Conservation (phyloP, 2,888 invertebrate species). For the Drosophila eohydei region DNA sequence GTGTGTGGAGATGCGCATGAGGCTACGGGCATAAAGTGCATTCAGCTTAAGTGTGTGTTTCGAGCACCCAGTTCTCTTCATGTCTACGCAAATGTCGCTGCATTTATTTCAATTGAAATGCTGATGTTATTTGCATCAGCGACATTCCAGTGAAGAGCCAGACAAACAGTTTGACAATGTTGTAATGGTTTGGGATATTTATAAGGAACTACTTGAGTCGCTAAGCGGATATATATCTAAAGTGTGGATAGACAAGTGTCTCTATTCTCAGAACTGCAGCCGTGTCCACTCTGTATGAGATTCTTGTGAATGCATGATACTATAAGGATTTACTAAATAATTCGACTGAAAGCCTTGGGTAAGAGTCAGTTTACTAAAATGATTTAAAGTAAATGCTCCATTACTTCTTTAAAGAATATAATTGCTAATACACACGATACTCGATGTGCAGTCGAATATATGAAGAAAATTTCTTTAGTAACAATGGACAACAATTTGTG, state of each 20-base stretch:
- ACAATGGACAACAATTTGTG: no score
- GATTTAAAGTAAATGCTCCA: no score
- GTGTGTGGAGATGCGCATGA: not conserved
- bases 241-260: not conserved
- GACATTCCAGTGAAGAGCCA: constrained; percentile 10
- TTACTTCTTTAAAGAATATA: no score
- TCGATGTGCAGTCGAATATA: no score
- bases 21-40: constrained; percentile 41
- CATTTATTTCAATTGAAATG: constrained; percentile 66
- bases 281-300: not conserved
- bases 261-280: not conserved
- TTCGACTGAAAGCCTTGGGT: no score
- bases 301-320: no score
- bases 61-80: constrained; percentile 51
- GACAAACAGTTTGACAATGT: constrained; percentile 13
- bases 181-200: constrained; percentile 14
- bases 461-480: no score
- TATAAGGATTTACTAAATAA: no score
- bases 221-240: constrained; percentile 1
- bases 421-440: no score
- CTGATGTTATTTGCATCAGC: constrained; percentile 37
- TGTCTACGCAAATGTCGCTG: constrained; percentile 56
- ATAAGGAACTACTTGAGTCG: constrained; percentile 43
- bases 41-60: constrained; percentile 42
- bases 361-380: no score